Conservation (phyloP, 1,140 invertebrate genomes). For the Venustaconcha ellipsiformis region DNA sequence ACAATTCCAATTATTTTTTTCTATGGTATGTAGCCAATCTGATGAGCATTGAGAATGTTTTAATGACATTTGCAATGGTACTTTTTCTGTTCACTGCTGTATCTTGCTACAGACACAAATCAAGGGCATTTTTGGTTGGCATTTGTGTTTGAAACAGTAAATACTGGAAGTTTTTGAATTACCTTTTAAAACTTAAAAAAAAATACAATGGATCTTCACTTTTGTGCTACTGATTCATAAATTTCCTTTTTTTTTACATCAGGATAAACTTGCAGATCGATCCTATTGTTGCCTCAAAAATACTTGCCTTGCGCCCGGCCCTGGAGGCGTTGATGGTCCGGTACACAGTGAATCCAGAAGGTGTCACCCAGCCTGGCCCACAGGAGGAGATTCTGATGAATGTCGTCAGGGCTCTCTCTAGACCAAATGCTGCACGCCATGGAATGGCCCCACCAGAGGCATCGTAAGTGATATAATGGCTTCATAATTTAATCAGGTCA, state of each 20-base stretch:
- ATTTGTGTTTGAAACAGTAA: too few species aligned
- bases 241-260: constrained; percentile 12
- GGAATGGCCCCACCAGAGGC: constrained; percentile 43
- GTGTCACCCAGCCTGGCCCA: constrained; percentile 45
- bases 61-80: too few species aligned
- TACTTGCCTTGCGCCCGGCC: constrained; percentile 88
- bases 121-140: too few species aligned
- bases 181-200: too few species aligned
- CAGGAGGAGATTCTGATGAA: constrained; percentile 60
- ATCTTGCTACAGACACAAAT: too few species aligned
- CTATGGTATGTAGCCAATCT: too few species aligned
- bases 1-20: too few species aligned
- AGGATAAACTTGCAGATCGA: constrained; percentile 92
- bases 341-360: constrained; percentile 83
- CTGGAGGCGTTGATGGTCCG: constrained; percentile 87
- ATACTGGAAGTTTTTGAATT: too few species aligned
- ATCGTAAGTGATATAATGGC: constrained; percentile 21
- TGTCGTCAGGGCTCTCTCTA: constrained; percentile 55
- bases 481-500: background rate
- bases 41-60: too few species aligned
- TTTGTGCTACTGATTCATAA: background rate
- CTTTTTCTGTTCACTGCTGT: too few species aligned
- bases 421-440: constrained; percentile 52
- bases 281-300: constrained; percentile 80
- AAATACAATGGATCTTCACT: background rate